Evolutionary conservation across 2,888 invertebrate species (phyloP).

Genomic region (Cerceris rybyensis): DNA sequence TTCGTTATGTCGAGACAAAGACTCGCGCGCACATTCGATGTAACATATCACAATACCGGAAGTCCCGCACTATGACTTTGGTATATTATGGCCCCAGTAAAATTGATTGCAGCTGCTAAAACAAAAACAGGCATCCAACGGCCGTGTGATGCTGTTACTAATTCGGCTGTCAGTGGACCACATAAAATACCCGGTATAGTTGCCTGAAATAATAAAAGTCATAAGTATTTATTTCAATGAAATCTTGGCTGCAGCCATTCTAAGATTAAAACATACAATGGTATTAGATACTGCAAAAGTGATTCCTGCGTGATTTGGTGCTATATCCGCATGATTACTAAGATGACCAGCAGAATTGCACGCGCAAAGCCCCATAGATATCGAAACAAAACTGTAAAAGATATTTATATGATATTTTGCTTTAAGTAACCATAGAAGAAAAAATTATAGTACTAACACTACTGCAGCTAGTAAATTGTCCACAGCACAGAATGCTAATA

Average conservation of each 20-base stretch:
- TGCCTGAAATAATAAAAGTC: constrained; percentile 82
- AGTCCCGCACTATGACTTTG: constrained; percentile 88
- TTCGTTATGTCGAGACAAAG: constrained; percentile 21
- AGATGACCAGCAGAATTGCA: constrained; percentile 90
- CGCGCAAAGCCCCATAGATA: constrained; percentile 89
- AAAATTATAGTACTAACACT: constrained; percentile 82
- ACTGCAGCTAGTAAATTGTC: constrained; percentile 87
- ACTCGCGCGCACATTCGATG: not conserved
- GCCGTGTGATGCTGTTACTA: constrained; percentile 87
- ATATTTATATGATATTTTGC: not conserved
- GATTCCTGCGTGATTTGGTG: constrained; percentile 89
- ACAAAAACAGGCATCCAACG: constrained; percentile 90
- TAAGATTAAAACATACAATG: constrained; percentile 80
- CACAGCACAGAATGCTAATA: constrained; percentile 88
- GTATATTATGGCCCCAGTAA: constrained; percentile 88
- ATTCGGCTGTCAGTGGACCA: constrained; percentile 89
- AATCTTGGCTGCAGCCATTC: not conserved
- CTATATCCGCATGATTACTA: constrained; percentile 90
- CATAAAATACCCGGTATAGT: constrained; percentile 90
- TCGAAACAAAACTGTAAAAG: constrained; percentile 85
- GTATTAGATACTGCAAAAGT: constrained; percentile 91
- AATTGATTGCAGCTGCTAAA: constrained; percentile 88
- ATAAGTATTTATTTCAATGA: not conserved
- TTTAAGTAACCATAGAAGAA: not conserved
- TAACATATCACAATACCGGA: constrained; percentile 83